Percentiles rank a stretch among this genome's conserved stretches.
These are phyloP conservation scores for Gari tellinella DNA, from an alignment of 2,888 invertebrate species.

Conservation along the genomic window DNA sequence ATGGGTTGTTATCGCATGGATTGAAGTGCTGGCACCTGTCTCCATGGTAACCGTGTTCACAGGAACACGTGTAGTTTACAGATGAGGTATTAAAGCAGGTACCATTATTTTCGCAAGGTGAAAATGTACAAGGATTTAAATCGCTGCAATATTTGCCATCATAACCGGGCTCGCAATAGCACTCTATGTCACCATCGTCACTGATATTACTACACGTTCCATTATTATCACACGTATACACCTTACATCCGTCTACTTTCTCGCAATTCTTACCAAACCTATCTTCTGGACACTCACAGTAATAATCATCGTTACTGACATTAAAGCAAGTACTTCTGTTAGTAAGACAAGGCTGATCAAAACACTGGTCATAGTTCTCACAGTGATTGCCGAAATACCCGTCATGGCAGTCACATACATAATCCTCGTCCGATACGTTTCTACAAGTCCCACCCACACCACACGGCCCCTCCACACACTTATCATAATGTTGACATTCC, in stretches of 20 bases:
- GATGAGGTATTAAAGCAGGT: constrained; percentile 59
- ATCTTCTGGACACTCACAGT: constrained; percentile 72
- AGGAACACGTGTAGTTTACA: constrained; percentile 62
- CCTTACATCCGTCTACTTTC: constrained; percentile 71
- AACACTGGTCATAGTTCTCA: constrained; percentile 64
- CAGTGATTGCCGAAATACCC: constrained; percentile 68
- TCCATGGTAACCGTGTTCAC: constrained; percentile 58
- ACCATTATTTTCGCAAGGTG: constrained; percentile 72
- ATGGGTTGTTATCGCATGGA: constrained; percentile 61
- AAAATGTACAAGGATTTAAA: constrained; percentile 65
- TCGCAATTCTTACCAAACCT: constrained; percentile 76
- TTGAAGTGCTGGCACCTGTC: constrained; percentile 67
- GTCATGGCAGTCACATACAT: constrained; percentile 56
- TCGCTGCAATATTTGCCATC: constrained; percentile 70
- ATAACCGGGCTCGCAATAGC: constrained; percentile 64
- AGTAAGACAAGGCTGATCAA: constrained; percentile 45
- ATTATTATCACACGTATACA: constrained; percentile 70
- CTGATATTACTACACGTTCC: constrained; percentile 68
- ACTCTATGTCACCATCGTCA: constrained; percentile 53
- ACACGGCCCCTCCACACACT: constrained; percentile 75
- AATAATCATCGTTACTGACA: constrained; percentile 54
- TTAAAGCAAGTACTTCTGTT: constrained; percentile 58
- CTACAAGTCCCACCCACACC: constrained; percentile 74
- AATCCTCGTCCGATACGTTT: constrained; percentile 62
- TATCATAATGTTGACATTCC: constrained; percentile 71